Base-by-base conservation (phyloP, 2,888 invertebrate species). In the Nysson spinosus region DNA sequence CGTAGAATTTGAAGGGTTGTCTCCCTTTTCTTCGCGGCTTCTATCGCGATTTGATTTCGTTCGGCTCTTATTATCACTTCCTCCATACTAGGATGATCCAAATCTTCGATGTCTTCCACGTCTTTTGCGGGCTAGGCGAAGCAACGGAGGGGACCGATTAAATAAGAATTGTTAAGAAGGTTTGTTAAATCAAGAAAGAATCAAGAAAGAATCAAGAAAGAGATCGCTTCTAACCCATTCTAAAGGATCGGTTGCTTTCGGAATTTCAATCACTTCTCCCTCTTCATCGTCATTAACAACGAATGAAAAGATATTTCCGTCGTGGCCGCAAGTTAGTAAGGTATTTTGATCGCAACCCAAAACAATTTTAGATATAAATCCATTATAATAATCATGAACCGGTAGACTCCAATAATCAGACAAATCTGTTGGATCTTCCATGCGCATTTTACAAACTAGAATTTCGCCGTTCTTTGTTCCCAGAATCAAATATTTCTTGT, bases 301-400 rank as follows among this genome's bases (percentile, higher is more conserved):
- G 77, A 91, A 95, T 0, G 92, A 90, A 81, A 96, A 95, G 46
- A 95, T 89, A 81, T 95, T 95, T 3, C 95, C 94, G 84, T 95
- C 95, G 12, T 89, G 81, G 0, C 95, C 95, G 75, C 92, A 90
- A 0, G 92, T 90, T 55, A 91, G 90, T 4, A 94, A 67, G 58
- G 79, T 78, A 88, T 86, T 88, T 72, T 89, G 88, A 83, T 94
- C 91, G 50, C 87, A 88, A 77, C 91, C 93, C 64, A 92, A 89
- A 56, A 90, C 89, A 51, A 95, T 88, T 56, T 89, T 88, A 0
- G 92, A 90, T 22, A 95, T 90, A 9, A 88, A 88, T 4, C 95
- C 95, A 20, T 92, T 92, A 55, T 90, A 89, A 37, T 90, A 90
- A 82, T 95, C 94, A 81, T 96, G 95, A 93, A 95, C 93, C 1